phyloP scores from a whole-genome alignment of 1,140 invertebrate species.

The Megalopta genalis region DNA sequence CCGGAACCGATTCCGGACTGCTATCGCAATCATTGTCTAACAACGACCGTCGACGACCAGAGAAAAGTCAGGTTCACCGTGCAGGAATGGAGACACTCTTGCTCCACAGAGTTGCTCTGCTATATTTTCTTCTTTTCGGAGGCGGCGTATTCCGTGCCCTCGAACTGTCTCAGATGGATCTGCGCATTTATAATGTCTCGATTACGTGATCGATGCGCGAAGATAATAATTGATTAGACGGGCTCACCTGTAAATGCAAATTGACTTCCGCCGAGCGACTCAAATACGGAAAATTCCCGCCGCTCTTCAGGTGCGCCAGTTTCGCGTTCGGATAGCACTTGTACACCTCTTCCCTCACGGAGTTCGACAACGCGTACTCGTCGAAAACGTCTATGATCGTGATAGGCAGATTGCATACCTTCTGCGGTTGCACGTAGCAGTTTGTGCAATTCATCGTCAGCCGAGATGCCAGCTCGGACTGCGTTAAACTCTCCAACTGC shows the following conservation, averaged over 20 bases:
- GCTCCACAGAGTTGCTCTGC: neutral
- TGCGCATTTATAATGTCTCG: slow-evolving; percentile 59
- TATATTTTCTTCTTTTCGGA: slow-evolving; percentile 63
- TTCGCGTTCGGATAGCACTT: slow-evolving; percentile 94
- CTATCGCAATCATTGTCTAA: neutral
- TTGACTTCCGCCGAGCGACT: slow-evolving; percentile 94
- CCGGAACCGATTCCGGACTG: neutral
- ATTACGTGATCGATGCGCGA: neutral
- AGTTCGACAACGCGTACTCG: slow-evolving; percentile 89
- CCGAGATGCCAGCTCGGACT: slow-evolving; percentile 91
- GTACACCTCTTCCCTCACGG: slow-evolving; percentile 90
- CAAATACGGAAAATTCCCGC: slow-evolving; percentile 95
- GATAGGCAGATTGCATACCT: slow-evolving; percentile 85
- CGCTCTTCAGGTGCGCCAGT: slow-evolving; percentile 92
- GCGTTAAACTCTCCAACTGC: slow-evolving; percentile 90
- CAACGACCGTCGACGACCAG: neutral
- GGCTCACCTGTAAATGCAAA: slow-evolving; percentile 90
- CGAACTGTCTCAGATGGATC: slow-evolving; percentile 83
- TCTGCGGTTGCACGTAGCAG: slow-evolving; percentile 90
- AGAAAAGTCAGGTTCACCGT: neutral
- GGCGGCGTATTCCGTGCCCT: slow-evolving; percentile 79
- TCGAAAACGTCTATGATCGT: slow-evolving; percentile 96
- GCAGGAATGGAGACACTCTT: neutral
- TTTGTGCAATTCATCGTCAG: slow-evolving; percentile 93
- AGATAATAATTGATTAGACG: neutral